Evolutionary conservation across 1,140 invertebrate genomes (phyloP).

Genomic region (Megathymus violae): DNA sequence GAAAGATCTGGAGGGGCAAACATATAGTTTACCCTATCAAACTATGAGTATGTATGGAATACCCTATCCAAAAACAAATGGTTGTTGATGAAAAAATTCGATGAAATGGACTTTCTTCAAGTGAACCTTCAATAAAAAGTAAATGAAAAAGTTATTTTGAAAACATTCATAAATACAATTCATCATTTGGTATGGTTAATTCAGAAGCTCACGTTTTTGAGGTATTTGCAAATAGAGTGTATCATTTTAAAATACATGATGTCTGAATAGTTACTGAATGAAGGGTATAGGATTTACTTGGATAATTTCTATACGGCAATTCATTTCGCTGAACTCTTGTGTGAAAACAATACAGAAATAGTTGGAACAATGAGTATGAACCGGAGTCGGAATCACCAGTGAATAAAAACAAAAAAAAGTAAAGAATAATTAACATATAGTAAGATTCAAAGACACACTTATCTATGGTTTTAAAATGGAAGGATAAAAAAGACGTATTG

Average conservation of each 20-base stretch:
- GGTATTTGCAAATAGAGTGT: conserved; percentile 12
- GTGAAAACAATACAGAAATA: conserved; percentile 9
- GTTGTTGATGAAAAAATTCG: too few relatives aligned
- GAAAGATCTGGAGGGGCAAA: too few relatives aligned
- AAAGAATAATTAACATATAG: not conserved
- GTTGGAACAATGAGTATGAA: conserved; percentile 10
- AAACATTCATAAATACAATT: conserved; percentile 5
- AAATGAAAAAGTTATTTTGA: conserved; percentile 26
- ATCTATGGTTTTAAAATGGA: conserved; percentile 18
- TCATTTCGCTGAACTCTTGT: conserved; percentile 11
- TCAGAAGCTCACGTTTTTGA: conserved; percentile 8
- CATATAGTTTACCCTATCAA: too few relatives aligned
- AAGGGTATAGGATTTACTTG: conserved; percentile 4
- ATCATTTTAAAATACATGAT: conserved; percentile 19
- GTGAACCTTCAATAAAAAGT: conserved; percentile 25
- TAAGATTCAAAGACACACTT: conserved; percentile 14
- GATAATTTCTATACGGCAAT: conserved; percentile 16
- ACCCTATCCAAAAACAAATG: too few relatives aligned
- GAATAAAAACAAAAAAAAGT: conserved; percentile 13
- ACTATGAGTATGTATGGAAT: too few relatives aligned
- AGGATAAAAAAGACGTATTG: conserved; percentile 12
- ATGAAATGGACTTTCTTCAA: conserved; percentile 24
- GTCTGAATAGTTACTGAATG: not conserved
- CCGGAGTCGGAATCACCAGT: conserved; percentile 9
- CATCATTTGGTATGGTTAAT: conserved; percentile 10